These are phyloP conservation scores for Megathymus violae DNA, from an alignment of 1,140 invertebrate genomes.

Conservation along the genomic window DNA sequence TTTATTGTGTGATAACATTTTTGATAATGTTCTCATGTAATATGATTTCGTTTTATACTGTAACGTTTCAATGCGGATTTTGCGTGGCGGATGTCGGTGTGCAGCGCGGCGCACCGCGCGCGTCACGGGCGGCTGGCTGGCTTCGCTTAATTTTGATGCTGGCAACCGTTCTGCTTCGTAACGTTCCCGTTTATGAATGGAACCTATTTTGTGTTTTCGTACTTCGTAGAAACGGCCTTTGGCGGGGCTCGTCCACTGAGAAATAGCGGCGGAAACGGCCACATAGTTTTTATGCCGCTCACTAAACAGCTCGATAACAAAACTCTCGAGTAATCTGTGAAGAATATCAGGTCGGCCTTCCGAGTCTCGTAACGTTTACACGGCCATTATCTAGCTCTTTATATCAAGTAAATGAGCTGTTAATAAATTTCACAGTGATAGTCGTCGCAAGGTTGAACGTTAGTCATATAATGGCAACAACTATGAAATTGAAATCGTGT, in stretches of 20 bases:
- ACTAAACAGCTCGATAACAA: constrained; percentile 54
- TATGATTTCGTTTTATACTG: no score
- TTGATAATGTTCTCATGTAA: no score
- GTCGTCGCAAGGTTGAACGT: no score
- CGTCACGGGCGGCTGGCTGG: constrained; percentile 44
- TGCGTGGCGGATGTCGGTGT: neutral
- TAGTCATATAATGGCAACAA: no score
- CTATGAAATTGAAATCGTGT: no score
- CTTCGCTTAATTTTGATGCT: constrained; percentile 52
- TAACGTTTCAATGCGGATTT: no score
- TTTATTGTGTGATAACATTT: no score
- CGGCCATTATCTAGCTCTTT: neutral
- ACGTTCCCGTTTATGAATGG: constrained; percentile 56
- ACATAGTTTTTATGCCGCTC: constrained; percentile 47
- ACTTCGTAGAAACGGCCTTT: constrained; percentile 60
- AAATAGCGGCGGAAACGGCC: constrained; percentile 53
- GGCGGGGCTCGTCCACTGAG: constrained; percentile 50
- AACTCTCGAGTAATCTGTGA: constrained; percentile 51
- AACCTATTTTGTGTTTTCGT: constrained; percentile 58
- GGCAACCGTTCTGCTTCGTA: constrained; percentile 50
- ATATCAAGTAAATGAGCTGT: neutral
- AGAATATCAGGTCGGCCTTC: constrained; percentile 55
- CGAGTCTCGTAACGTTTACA: constrained; percentile 46
- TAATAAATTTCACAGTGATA: no score
- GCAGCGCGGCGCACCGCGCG: neutral